These are phyloP conservation scores for Callyntrura sp. DNA, from an alignment of 2,888 invertebrate species.

Conservation along the genomic window DNA sequence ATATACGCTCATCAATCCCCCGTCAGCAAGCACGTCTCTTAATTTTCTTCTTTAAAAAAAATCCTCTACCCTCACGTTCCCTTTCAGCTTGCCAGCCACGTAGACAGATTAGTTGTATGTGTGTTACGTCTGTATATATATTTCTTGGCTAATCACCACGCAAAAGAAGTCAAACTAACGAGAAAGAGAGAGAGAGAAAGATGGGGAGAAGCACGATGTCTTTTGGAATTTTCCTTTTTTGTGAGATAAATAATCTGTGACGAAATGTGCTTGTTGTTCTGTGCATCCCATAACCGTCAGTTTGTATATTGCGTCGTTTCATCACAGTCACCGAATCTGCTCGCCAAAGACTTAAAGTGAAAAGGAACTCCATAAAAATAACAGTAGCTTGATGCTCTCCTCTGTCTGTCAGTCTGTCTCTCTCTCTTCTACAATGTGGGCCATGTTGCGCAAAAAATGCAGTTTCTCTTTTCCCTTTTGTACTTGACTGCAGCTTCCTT, in stretches of 20 bases:
- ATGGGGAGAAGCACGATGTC: neutral
- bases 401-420: neutral
- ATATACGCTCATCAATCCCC: conserved; percentile 18
- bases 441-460: conserved; percentile 11
- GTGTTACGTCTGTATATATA: neutral
- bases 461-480: neutral
- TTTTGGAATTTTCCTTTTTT: neutral
- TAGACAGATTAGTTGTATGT: neutral
- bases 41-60: conserved; percentile 6
- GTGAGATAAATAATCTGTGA: conserved; percentile 19
- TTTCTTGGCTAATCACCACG: neutral
- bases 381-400: neutral
- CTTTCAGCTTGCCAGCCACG: neutral
- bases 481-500: neutral
- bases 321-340: neutral
- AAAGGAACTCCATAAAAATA: neutral
- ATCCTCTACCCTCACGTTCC: neutral
- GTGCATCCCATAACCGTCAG: neutral
- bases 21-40: conserved; percentile 19
- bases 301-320: neutral
- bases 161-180: neutral
- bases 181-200: neutral
- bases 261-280: neutral
- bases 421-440: neutral
- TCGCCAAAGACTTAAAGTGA: neutral